Evolutionary conservation across 2,113 vertebrate species (phyloP).

Genomic region (Cyanoliseus patagonus): DNA sequence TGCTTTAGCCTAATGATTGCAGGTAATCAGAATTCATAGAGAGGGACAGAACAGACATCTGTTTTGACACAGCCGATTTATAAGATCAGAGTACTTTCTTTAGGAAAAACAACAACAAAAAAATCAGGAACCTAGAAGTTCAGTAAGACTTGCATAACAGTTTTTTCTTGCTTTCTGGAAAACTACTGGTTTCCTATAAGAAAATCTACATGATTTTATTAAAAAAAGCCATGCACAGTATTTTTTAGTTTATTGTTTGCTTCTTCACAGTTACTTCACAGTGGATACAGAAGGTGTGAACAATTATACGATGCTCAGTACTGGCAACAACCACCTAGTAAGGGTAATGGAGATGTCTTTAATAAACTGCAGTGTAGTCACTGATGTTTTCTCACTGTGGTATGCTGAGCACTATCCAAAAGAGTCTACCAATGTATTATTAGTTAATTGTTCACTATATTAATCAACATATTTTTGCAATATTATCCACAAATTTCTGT

Average conservation of each 20-base stretch:
- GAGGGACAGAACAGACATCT: background rate
- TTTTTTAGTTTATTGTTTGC: background rate
- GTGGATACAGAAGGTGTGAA: background rate
- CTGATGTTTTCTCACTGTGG: background rate
- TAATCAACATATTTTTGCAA: background rate
- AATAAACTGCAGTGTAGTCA: background rate
- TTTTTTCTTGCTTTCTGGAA: background rate
- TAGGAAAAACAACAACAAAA: background rate
- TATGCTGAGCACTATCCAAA: background rate
- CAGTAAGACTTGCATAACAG: background rate
- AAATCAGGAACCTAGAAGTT: background rate
- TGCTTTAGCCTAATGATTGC: background rate
- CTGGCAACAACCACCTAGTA: background rate
- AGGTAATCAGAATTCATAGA: background rate
- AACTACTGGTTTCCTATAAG: background rate
- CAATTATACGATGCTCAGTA: background rate
- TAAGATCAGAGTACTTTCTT: background rate
- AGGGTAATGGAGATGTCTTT: background rate
- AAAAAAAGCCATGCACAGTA: fast-evolving
- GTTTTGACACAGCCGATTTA: background rate
- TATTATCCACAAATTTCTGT: background rate
- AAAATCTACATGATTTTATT: background rate
- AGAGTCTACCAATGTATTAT: background rate
- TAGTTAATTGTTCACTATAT: background rate
- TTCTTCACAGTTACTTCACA: background rate